Percentiles rank a stretch among this genome's conserved stretches.
phyloP scores from a whole-genome alignment of 2,888 invertebrate species.

The Eulithis prunata region DNA sequence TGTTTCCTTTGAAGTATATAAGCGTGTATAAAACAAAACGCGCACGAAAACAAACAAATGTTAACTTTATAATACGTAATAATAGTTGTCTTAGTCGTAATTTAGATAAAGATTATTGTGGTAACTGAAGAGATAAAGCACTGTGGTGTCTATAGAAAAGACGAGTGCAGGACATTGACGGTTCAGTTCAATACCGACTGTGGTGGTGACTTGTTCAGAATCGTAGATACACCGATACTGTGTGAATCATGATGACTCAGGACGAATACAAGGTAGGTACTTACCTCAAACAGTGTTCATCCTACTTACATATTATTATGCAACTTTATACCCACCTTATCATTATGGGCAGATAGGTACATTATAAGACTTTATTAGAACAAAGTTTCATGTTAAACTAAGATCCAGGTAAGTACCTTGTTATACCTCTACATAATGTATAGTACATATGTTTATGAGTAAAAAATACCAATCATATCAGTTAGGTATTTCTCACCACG shows the following conservation, averaged over 20 bases:
- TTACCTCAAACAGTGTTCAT: background rate
- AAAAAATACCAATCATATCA: too few species aligned
- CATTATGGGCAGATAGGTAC: too few species aligned
- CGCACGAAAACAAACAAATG: conserved; percentile 54
- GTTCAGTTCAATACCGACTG: conserved; percentile 59
- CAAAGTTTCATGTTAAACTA: too few species aligned
- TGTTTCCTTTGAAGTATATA: conserved; percentile 43
- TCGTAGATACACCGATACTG: conserved; percentile 6
- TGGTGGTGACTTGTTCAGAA: conserved; percentile 49
- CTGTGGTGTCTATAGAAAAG: conserved; percentile 69
- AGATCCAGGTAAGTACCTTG: too few species aligned
- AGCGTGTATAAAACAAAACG: conserved; percentile 31
- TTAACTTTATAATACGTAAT: conserved; percentile 62
- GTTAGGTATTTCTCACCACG: too few species aligned
- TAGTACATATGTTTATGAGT: too few species aligned
- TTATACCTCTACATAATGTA: too few species aligned
- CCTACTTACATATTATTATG: conserved; percentile 8
- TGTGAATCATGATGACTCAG: conserved; percentile 54
- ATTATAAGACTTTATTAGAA: too few species aligned
- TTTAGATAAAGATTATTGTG: conserved; percentile 76
- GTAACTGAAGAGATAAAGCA: conserved; percentile 69
- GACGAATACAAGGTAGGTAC: conserved; percentile 73
- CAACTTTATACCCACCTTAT: conserved; percentile 6
- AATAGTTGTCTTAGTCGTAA: conserved; percentile 55
- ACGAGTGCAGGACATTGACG: conserved; percentile 52